Percentiles rank a stretch among this genome's conserved stretches.
Conservation (phyloP, 1,140 invertebrate genomes). For the Doryteuthis pealeii region DNA sequence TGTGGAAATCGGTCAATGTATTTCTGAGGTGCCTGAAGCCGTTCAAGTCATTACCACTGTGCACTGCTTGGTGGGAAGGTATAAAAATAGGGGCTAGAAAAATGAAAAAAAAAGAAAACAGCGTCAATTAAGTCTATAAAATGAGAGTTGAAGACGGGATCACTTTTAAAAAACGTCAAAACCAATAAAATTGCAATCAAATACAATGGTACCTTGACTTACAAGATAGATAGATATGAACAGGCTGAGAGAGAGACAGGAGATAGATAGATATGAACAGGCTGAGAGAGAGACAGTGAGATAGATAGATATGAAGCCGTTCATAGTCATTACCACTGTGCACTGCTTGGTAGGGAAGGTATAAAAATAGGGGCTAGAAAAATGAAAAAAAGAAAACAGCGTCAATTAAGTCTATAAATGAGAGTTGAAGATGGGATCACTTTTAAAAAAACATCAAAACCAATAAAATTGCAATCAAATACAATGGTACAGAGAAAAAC, state of each 20-base stretch:
- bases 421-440: no score
- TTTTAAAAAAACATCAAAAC: no score
- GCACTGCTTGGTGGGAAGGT: constrained; percentile 64
- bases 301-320: constrained; percentile 74
- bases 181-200: no score
- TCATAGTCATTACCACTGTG: constrained; percentile 54
- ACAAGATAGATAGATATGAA: no score
- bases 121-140: constrained; percentile 73
- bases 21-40: constrained; percentile 75
- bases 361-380: constrained; percentile 61
- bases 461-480: no score
- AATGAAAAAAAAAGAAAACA: constrained; percentile 43
- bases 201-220: no score
- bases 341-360: constrained; percentile 63
- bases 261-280: no score
- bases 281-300: constrained; percentile 70
- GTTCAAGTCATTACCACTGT: constrained; percentile 58
- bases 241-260: no score
- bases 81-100: constrained; percentile 61
- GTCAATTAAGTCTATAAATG: no score
- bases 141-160: constrained; percentile 74
- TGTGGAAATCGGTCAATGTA: constrained; percentile 70
- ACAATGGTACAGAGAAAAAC: no score
- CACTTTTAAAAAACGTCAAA: no score
- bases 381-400: constrained; percentile 10